A percentile compares a stretch with the other conserved stretches of the same genome.
Conservation (phyloP, 1,140 invertebrate genomes). For the Macrobrachium rosenbergii region DNA sequence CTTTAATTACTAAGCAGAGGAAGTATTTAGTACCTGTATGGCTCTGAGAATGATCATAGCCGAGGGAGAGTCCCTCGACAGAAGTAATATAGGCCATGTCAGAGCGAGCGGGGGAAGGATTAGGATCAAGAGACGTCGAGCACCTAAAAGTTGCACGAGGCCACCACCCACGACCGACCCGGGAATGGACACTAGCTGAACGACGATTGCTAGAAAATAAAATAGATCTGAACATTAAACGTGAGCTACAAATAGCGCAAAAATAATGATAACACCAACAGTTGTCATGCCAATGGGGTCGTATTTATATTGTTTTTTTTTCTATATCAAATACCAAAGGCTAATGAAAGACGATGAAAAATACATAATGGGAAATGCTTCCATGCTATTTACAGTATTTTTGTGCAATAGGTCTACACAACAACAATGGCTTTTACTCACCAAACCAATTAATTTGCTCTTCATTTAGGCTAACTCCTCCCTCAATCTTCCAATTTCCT, state of each 20-base stretch:
- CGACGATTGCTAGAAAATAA: slow-evolving; percentile 27
- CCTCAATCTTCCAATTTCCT: slow-evolving; percentile 12
- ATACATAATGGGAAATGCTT: background rate
- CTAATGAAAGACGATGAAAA: background rate
- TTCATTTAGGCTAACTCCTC: slow-evolving; percentile 15
- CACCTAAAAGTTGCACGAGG: slow-evolving; percentile 32
- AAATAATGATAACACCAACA: background rate
- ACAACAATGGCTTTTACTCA: background rate
- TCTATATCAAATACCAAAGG: background rate
- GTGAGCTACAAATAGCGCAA: background rate
- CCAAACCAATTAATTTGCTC: slow-evolving; percentile 35
- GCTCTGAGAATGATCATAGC: slow-evolving; percentile 34
- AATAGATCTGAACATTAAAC: background rate
- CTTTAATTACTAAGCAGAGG: background rate
- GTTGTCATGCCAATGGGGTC: background rate
- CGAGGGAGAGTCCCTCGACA: slow-evolving; percentile 1
- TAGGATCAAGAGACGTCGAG: slow-evolving; percentile 37
- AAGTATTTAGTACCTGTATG: slow-evolving; percentile 34
- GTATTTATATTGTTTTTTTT: background rate
- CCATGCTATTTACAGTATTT: background rate
- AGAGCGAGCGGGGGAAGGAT: slow-evolving; percentile 31
- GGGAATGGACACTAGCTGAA: slow-evolving; percentile 44
- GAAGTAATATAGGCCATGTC: slow-evolving; percentile 34
- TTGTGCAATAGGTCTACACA: background rate
- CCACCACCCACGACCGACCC: slow-evolving; percentile 43